phyloP scores from a whole-genome alignment of 2,797 vertebrate genomes.

The Anguilla marmorata region DNA sequence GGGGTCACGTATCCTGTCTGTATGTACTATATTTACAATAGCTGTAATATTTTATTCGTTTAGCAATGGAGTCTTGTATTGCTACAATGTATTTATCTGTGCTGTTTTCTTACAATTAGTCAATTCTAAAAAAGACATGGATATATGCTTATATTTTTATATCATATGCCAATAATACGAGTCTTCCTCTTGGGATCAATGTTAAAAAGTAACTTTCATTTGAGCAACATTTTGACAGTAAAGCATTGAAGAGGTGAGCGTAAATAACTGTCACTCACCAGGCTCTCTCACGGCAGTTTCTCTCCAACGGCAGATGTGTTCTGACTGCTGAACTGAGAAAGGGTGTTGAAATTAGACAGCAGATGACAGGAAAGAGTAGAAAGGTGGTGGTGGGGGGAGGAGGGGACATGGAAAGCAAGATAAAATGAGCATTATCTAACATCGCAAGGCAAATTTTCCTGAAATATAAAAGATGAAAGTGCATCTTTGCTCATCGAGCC shows the following conservation, averaged over 20 bases:
- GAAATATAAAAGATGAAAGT: not conserved
- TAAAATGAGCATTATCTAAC: not conserved
- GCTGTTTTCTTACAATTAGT: not conserved
- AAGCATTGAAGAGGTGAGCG: not conserved
- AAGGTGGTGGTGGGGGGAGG: not conserved
- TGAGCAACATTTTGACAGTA: not conserved
- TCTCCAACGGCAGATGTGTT: not conserved
- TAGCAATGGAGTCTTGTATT: not conserved
- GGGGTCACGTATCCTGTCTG: not conserved
- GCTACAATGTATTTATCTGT: not conserved
- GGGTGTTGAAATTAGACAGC: not conserved
- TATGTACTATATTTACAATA: not conserved
- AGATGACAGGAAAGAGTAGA: not conserved
- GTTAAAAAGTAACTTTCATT: not conserved
- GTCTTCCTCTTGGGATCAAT: not conserved
- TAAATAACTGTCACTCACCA: not conserved
- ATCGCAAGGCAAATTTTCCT: not conserved
- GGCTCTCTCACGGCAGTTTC: not conserved
- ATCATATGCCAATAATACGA: not conserved
- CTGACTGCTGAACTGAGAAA: not conserved
- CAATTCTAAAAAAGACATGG: not conserved
- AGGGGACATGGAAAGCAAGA: not conserved
- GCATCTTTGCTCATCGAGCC: not conserved
- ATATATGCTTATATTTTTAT: not conserved
- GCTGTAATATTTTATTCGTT: not conserved